Percentiles rank a stretch among this genome's conserved stretches.
phyloP scores from a whole-genome alignment of 35 echinoderm and acorn worm species.

The Stichopus chloronotus region DNA sequence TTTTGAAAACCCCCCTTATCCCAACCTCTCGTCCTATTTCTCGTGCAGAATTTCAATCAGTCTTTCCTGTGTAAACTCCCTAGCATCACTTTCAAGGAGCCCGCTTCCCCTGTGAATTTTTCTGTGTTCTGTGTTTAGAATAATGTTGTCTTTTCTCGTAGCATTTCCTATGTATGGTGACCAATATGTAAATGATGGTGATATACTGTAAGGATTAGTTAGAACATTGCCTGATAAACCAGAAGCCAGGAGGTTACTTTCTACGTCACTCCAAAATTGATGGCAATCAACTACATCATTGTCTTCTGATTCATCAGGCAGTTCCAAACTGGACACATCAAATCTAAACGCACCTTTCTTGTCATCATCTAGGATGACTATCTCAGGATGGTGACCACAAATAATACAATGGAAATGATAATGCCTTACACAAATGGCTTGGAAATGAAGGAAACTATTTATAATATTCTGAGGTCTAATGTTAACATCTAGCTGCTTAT shows the following conservation, averaged over 20 bases:
- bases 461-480: background rate
- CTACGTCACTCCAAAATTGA: slow-evolving; percentile 23
- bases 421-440: background rate
- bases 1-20: background rate
- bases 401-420: background rate
- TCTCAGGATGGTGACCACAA: background rate
- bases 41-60: background rate
- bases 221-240: background rate
- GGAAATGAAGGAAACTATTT: slow-evolving; percentile 20
- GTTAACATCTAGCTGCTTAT: slow-evolving; percentile 11
- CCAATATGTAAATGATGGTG: slow-evolving; percentile 27
- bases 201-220: background rate
- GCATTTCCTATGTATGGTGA: slow-evolving; percentile 4
- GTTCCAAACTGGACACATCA: background rate
- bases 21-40: background rate
- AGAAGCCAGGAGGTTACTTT: background rate
- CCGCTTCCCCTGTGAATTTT: slow-evolving; percentile 24
- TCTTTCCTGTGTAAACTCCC: slow-evolving; percentile 21
- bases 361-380: background rate
- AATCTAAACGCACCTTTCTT: background rate
- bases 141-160: background rate
- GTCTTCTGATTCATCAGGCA: background rate
- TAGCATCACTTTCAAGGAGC: background rate
- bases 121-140: slow-evolving; percentile 36
- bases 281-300: background rate